Conservation (phyloP, 2,888 invertebrate species). For the Luperina testacea region DNA sequence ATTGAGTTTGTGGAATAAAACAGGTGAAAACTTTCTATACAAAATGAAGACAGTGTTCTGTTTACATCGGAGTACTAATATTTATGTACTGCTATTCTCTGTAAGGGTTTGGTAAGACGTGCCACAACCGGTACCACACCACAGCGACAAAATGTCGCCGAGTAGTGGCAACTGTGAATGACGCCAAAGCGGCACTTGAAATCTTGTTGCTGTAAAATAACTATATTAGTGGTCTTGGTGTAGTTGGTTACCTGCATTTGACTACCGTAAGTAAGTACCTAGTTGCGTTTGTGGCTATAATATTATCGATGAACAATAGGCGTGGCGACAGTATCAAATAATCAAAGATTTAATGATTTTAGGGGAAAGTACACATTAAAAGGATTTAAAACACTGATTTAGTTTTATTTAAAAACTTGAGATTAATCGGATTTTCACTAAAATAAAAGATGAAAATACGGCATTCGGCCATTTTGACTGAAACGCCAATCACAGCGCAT, state of each 20-base stretch:
- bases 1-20: constrained; percentile 49
- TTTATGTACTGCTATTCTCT: not conserved
- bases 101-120: not conserved
- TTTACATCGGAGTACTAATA: constrained; percentile 16
- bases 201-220: not conserved
- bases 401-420: no score
- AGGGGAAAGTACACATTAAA: no score
- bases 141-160: not conserved
- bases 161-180: not conserved
- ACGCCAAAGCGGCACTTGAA: not conserved
- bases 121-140: not conserved
- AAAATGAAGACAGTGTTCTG: constrained; percentile 15
- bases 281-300: no score
- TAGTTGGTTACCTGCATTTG: not conserved
- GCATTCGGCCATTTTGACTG: no score
- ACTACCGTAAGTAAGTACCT: not conserved
- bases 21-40: constrained; percentile 39
- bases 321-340: no score
- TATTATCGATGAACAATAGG: not conserved
- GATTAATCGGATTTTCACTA: no score
- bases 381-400: no score
- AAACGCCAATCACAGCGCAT: no score
- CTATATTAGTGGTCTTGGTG: no score
- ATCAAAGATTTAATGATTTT: no score
- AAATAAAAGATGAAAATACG: no score